Conservation (phyloP, 2,113 vertebrate species). For the Cyanocitta stelleri region DNA sequence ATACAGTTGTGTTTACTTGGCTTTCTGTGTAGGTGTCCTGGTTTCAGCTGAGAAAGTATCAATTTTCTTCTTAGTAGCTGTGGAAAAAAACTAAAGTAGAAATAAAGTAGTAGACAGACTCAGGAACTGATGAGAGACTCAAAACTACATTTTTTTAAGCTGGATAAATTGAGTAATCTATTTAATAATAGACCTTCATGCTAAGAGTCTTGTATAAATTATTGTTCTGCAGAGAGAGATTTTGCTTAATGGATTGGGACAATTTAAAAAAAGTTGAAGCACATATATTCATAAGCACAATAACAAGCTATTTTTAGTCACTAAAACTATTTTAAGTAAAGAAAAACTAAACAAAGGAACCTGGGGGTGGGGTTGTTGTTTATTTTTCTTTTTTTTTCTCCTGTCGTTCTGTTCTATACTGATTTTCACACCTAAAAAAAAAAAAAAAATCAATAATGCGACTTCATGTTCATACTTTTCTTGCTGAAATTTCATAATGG, state of each 20-base stretch:
- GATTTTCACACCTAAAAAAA: neutral
- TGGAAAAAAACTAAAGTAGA: neutral
- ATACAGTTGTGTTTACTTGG: neutral
- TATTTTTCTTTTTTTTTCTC: neutral
- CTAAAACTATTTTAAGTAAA: neutral
- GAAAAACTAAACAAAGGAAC: neutral
- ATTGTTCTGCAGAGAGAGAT: neutral
- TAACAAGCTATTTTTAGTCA: neutral
- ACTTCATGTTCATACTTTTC: neutral
- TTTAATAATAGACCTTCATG: neutral
- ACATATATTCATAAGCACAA: neutral
- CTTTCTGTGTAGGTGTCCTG: neutral
- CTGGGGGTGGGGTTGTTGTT: accelerated
- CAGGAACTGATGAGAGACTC: neutral
- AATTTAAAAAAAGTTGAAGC: neutral
- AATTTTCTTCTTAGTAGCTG: neutral
- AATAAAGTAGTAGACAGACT: neutral
- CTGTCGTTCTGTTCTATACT: neutral
- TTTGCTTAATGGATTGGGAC: neutral
- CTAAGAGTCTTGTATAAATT: neutral
- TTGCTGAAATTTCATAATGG: neutral
- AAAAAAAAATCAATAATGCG: neutral
- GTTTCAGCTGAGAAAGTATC: neutral
- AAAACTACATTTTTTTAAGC: neutral
- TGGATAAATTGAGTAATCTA: neutral